Evolutionary conservation across 2,797 vertebrate species (phyloP).

Genomic region (Sus cebifrons): DNA sequence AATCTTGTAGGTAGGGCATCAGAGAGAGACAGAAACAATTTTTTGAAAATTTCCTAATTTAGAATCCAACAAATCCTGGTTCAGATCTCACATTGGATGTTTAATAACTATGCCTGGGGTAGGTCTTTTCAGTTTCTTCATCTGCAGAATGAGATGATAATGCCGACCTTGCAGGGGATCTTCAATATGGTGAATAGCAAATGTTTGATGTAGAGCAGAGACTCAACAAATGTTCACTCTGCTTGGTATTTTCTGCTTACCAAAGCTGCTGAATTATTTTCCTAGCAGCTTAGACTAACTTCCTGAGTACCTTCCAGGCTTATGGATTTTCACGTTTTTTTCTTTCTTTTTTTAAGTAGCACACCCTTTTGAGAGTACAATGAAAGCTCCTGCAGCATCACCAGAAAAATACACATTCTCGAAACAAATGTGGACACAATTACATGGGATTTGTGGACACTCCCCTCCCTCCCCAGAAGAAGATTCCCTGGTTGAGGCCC

Average conservation of each 20-base stretch:
- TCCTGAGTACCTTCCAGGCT: not conserved
- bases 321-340: not conserved
- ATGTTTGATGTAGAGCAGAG: not conserved
- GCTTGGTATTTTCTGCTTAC: not conserved
- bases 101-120: not conserved
- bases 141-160: not conserved
- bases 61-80: not conserved
- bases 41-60: not conserved
- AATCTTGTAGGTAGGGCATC: slow-evolving; percentile 29
- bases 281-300: not conserved
- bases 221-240: not conserved
- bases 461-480: not conserved
- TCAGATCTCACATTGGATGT: not conserved
- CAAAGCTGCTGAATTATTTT: slow-evolving; percentile 7
- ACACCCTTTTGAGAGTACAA: slow-evolving; percentile 43
- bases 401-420: slow-evolving; percentile 4
- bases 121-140: not conserved
- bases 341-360: not conserved
- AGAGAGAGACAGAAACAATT: slow-evolving; percentile 9
- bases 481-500: not conserved
- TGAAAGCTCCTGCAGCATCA: not conserved
- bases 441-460: not conserved
- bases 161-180: not conserved
- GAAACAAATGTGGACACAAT: not conserved
- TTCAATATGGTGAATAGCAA: not conserved